Evolutionary conservation across 2,888 invertebrate species (phyloP), one percentile per base, ranked within the genome.

Genomic region (Chaetogeoica ovagalla): DNA sequence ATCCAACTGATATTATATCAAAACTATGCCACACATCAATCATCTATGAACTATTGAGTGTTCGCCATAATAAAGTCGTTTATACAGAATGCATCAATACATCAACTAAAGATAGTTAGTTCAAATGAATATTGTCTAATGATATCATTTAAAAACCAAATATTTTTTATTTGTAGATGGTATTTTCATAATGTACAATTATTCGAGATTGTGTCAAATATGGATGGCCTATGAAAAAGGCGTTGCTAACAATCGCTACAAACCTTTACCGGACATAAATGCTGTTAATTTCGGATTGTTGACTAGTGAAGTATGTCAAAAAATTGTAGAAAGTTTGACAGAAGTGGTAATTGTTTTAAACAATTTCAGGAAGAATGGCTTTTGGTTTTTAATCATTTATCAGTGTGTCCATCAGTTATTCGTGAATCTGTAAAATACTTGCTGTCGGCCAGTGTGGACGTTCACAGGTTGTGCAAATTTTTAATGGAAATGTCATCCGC

Each of bases 131-230:
- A 81, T 83, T 83, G 48, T 81, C 81, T 83, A 66, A 19, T 15
- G 13, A 3, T 48, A 48, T 48, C 15, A 11, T 23, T 9, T 23
- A 60, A 13, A n/a, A 30, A 13, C 23, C 13, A 19, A 69, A 0
- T 48, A 13, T 37, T 74, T 65, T 55, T 3, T 83, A 83, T 69
- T 87, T 87, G 57, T 86, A 93, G 93, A 92, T 74, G 91, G 91
- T 57, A 88, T 91, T 43, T 94, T 94, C 86, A 89, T 94, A 81
- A 87, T 94, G 48, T 94, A 94, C 86, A 94, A 94, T 85, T 91
- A 91, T 85, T 93, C 92, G 0, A 89, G 94, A 83, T 85, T 94
- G 73, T 89, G 90, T 84, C 89, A 90, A 0, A 88, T 94, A 74
- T 87, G 92, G 81, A 88, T 89, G 83, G 90, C 90, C 82, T 93